Percentiles rank a stretch among this genome's conserved stretches.
Conservation (phyloP, 2,888 invertebrate genomes). For the Allygus modestus region DNA sequence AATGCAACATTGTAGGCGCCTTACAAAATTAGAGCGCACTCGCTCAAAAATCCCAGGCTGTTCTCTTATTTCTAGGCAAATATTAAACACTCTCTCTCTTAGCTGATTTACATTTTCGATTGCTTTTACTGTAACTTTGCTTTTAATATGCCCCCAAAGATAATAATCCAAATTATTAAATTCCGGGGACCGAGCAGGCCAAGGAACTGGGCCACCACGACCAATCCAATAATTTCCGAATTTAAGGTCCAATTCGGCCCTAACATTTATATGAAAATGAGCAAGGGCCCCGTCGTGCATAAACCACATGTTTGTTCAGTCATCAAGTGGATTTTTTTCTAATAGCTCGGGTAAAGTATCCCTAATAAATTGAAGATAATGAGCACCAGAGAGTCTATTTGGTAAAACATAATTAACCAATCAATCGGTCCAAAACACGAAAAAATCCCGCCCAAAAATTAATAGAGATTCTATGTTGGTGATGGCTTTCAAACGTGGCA, state of each 20-base stretch:
- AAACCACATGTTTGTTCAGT: constrained; percentile 68
- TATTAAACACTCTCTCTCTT: no score
- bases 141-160: constrained; percentile 64
- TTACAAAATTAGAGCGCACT: no score
- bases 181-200: no score
- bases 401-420: no score
- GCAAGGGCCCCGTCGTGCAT: constrained; percentile 72
- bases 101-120: no score
- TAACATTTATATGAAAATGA: constrained; percentile 67
- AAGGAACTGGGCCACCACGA: constrained; percentile 68
- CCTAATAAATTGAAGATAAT: not conserved
- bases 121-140: no score
- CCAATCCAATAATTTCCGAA: constrained; percentile 69
- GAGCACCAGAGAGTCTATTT: not conserved
- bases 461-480: not conserved
- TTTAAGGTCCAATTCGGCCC: constrained; percentile 66
- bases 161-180: constrained; percentile 69
- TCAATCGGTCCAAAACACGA: no score
- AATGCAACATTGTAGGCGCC: no score
- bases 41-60: no score
- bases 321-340: not conserved
- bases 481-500: constrained; percentile 1
- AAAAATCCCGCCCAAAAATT: no score
- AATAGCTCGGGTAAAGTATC: not conserved
- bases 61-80: no score